Percentiles rank a stretch among this genome's conserved stretches.
phyloP scores from a whole-genome alignment of 2,113 vertebrate species.

The Lampris incognitus region DNA sequence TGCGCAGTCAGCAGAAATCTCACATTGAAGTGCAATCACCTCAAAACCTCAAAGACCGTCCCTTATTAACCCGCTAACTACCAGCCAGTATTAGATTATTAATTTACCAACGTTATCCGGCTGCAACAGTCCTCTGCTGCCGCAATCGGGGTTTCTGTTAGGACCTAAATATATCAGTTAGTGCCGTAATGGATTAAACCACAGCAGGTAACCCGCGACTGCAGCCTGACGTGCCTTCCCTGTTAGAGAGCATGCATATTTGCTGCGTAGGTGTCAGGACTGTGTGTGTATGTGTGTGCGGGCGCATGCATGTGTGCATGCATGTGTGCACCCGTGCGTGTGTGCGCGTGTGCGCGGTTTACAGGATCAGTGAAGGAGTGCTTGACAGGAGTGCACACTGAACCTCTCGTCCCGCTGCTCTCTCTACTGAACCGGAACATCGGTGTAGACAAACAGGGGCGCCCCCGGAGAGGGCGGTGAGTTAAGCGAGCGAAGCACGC shows the following conservation, averaged over 20 bases:
- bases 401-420: conserved; percentile 75
- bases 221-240: conserved; percentile 56
- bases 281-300: background rate
- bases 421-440: conserved; percentile 81
- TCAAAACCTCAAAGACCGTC: conserved; percentile 76
- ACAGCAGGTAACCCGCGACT: conserved; percentile 60
- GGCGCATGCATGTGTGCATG: conserved; percentile 9
- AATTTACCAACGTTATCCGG: conserved; percentile 74
- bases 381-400: conserved; percentile 78
- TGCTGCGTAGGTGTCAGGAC: conserved; percentile 43
- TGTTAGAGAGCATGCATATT: conserved; percentile 45
- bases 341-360: conserved; percentile 59
- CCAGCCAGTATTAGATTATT: conserved; percentile 70
- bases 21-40: conserved; percentile 80
- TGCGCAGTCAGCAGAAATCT: conserved; percentile 81
- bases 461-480: conserved; percentile 70
- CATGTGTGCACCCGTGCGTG: conserved; percentile 9
- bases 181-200: conserved; percentile 72
- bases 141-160: conserved; percentile 73
- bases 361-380: conserved; percentile 74
- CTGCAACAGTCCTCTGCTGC: conserved; percentile 62
- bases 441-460: conserved; percentile 79
- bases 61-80: conserved; percentile 76
- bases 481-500: conserved; percentile 77
- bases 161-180: conserved; percentile 76